Percentiles rank a stretch among this genome's conserved stretches.
Conservation (phyloP, 2,888 invertebrate species). For the Phytoseiulus persimilis region DNA sequence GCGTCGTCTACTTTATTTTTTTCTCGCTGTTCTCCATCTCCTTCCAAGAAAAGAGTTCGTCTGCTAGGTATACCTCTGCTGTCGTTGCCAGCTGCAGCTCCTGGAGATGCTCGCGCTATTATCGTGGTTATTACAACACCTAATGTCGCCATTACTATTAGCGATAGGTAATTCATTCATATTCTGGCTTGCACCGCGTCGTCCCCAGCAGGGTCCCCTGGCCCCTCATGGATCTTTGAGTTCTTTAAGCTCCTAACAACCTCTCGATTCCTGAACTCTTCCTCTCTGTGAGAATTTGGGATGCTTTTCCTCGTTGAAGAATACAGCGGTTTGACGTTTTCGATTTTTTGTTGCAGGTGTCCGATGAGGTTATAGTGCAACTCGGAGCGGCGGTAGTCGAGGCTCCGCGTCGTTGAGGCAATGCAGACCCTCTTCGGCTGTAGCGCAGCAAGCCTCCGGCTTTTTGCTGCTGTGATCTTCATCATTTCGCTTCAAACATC, state of each 20-base stretch:
- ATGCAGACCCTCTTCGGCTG: neutral
- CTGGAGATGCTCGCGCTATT: neutral
- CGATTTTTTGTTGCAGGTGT: neutral
- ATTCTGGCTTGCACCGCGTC: too few species aligned
- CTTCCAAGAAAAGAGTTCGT: neutral
- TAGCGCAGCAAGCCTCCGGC: neutral
- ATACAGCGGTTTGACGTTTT: neutral
- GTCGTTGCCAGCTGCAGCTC: neutral
- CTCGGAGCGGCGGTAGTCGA: constrained; percentile 31
- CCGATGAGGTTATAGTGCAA: constrained; percentile 36
- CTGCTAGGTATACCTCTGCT: neutral
- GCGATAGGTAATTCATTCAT: neutral
- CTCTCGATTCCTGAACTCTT: too few species aligned
- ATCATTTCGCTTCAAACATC: neutral
- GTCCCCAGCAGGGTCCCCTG: too few species aligned
- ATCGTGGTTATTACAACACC: neutral
- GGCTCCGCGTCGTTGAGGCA: constrained; percentile 5
- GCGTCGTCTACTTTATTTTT: neutral
- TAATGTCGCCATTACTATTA: neutral
- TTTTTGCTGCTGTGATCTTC: neutral
- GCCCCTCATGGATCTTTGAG: too few species aligned
- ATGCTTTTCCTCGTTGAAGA: too few species aligned
- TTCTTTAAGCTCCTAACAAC: too few species aligned
- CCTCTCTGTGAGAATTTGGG: too few species aligned
- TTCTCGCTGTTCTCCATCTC: neutral